A percentile compares a stretch with the other conserved stretches of the same genome.
Evolutionary conservation across 2,888 invertebrate genomes (phyloP).

Genomic region (Druceiella hillmani): DNA sequence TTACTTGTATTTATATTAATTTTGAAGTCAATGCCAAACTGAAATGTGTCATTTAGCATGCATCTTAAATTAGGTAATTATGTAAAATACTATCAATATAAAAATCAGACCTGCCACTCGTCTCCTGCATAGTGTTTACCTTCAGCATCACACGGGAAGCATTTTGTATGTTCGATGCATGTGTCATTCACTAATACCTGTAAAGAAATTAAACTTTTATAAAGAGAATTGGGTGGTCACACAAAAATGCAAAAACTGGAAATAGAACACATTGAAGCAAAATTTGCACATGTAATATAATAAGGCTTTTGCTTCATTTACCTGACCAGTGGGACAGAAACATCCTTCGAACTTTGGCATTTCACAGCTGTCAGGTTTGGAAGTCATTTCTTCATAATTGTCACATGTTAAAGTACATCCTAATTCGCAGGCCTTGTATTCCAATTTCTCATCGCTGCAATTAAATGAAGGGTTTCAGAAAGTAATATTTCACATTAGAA

Average conservation of each 20-base stretch:
- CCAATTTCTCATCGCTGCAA: constrained; percentile 32
- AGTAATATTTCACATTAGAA: not conserved
- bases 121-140: constrained; percentile 66
- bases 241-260: not conserved
- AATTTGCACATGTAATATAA: not conserved
- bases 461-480: not conserved
- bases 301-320: constrained; percentile 27
- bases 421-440: constrained; percentile 49
- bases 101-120: constrained; percentile 58
- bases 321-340: constrained; percentile 73
- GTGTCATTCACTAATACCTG: constrained; percentile 64
- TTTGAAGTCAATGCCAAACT: no score
- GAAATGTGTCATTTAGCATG: no score
- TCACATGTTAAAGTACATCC: constrained; percentile 64
- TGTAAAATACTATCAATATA: constrained; percentile 15
- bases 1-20: no score
- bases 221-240: not conserved
- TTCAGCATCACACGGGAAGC: constrained; percentile 67
- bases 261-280: not conserved
- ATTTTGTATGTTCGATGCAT: constrained; percentile 63
- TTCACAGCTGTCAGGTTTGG: constrained; percentile 42
- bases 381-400: constrained; percentile 42
- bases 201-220: constrained; percentile 3
- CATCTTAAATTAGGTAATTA: not conserved
- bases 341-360: constrained; percentile 66